Conservation (phyloP, 2,113 vertebrate species). For the Oncorhynchus gorbuscha region DNA sequence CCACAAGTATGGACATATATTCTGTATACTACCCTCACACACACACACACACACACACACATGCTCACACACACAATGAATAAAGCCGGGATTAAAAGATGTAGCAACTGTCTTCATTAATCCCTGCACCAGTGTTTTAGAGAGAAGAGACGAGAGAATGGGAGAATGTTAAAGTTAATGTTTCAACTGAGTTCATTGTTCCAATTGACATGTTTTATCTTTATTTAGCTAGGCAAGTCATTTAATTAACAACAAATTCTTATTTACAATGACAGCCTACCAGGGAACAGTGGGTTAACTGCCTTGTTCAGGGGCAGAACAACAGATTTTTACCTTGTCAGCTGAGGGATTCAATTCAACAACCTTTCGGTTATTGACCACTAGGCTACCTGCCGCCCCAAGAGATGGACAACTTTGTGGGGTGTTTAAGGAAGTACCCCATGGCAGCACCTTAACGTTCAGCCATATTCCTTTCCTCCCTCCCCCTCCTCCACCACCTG, state of each 20-base stretch:
- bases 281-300: no score
- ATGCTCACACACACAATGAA: not conserved
- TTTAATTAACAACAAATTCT: no score
- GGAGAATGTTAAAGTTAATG: not conserved
- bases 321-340: no score
- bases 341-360: no score
- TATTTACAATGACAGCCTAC: no score
- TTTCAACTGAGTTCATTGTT: not conserved
- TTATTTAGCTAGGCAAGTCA: no score
- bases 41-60: not conserved
- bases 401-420: not conserved
- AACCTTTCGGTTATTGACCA: no score
- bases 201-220: fast-evolving
- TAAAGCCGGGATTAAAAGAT: not conserved
- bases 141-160: not conserved
- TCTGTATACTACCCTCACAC: not conserved
- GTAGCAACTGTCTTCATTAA: not conserved
- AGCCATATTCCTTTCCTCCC: slow-evolving; percentile 26
- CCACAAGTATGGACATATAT: not conserved
- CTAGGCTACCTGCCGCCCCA: not conserved
- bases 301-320: no score
- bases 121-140: not conserved
- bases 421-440: not conserved
- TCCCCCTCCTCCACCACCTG: slow-evolving; percentile 36
- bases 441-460: slow-evolving; percentile 39